Evolutionary conservation across 2,113 vertebrate species (phyloP).

Genomic region (Scalopus aquaticus): DNA sequence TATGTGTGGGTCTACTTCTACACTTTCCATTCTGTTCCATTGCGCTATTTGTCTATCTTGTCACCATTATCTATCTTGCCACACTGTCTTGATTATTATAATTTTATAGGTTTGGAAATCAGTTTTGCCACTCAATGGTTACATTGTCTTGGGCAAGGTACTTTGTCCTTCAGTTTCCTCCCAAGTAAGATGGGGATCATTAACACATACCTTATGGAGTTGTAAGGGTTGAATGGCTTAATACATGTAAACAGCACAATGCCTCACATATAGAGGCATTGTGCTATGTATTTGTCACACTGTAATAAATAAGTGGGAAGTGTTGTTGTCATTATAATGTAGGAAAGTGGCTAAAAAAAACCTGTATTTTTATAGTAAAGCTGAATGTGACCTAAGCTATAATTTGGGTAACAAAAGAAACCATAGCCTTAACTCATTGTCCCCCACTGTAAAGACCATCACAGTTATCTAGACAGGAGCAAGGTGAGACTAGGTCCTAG

Average conservation of each 20-base stretch:
- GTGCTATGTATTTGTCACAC: too few relatives aligned
- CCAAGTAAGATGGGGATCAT: neutral
- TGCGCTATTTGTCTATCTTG: neutral
- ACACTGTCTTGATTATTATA: neutral
- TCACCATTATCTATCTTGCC: neutral
- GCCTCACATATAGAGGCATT: neutral
- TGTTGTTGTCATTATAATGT: neutral
- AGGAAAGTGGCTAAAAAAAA: neutral
- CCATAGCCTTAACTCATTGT: neutral
- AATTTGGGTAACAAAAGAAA: neutral
- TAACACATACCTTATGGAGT: neutral
- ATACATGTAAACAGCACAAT: neutral
- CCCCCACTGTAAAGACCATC: neutral
- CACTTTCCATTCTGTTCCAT: neutral
- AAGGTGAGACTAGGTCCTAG: neutral
- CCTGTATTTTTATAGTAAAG: neutral
- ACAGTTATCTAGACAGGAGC: neutral
- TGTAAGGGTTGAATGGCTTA: neutral
- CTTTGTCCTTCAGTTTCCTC: neutral
- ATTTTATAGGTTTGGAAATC: neutral
- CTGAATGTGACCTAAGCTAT: neutral
- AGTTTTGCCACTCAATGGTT: neutral
- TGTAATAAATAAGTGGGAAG: neutral
- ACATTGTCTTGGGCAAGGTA: too few relatives aligned
- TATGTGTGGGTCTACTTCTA: neutral